Evolutionary conservation across 2,113 vertebrate species (phyloP).

Genomic region (Suncus etruscus): DNA sequence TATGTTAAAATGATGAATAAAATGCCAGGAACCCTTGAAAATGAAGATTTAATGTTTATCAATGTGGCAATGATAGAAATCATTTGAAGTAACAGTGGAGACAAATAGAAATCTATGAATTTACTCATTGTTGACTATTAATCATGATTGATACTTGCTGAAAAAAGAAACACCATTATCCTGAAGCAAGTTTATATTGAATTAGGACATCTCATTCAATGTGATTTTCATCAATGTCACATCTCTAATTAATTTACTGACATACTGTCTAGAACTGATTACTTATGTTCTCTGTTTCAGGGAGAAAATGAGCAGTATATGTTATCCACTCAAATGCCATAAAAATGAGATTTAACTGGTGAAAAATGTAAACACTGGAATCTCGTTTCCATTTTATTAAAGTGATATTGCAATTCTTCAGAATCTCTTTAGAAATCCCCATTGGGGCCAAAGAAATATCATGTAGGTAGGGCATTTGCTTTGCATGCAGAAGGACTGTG

Average conservation of each 20-base stretch:
- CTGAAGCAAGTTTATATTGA: neutral
- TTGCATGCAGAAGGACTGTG: too few relatives aligned
- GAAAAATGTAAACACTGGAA: neutral
- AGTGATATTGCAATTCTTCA: neutral
- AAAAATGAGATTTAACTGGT: neutral
- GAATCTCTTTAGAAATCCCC: neutral
- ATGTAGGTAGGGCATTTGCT: too few relatives aligned
- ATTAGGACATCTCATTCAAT: neutral
- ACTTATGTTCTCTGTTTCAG: slow-evolving; percentile 11
- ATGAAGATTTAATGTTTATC: too few relatives aligned
- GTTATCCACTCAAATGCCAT: neutral
- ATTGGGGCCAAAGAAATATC: too few relatives aligned
- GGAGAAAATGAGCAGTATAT: slow-evolving; percentile 5
- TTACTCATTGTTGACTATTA: too few relatives aligned
- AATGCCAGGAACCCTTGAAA: too few relatives aligned
- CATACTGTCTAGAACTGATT: neutral
- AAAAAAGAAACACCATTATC: neutral
- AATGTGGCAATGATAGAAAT: too few relatives aligned
- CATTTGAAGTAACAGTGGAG: too few relatives aligned
- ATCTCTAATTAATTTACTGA: slow-evolving; percentile 31
- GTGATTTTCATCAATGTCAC: neutral
- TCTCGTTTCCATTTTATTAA: neutral
- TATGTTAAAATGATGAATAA: too few relatives aligned
- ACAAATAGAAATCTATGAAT: too few relatives aligned
- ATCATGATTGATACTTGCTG: too few relatives aligned